These are phyloP conservation scores for Torymus aiolomorphi DNA, from an alignment of 2,888 invertebrate species.

Conservation along the genomic window DNA sequence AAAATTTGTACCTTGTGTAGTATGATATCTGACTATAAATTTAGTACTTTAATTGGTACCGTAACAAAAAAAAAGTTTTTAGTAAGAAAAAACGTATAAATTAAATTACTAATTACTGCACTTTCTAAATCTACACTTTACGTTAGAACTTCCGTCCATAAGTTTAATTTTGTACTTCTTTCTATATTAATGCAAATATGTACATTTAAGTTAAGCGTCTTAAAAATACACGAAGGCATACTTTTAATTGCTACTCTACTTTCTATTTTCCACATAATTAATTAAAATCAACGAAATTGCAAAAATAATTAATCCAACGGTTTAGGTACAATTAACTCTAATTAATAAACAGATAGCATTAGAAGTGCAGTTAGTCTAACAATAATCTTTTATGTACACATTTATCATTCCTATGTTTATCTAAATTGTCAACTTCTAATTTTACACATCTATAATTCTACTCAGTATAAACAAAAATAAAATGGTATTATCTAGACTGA, in stretches of 20 bases:
- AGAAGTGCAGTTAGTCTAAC: constrained; percentile 53
- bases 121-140: constrained; percentile 25
- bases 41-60: constrained; percentile 17
- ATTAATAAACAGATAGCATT: constrained; percentile 50
- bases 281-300: constrained; percentile 40
- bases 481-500: constrained; percentile 20
- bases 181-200: constrained; percentile 33
- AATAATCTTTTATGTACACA: constrained; percentile 40
- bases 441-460: constrained; percentile 50
- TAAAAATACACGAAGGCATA: constrained; percentile 34
- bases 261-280: constrained; percentile 36
- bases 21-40: background rate
- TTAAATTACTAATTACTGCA: constrained; percentile 38
- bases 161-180: constrained; percentile 13
- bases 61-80: constrained; percentile 3
- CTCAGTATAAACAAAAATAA: constrained; percentile 23
- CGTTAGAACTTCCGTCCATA: constrained; percentile 22
- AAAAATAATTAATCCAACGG: constrained; percentile 34
- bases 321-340: constrained; percentile 35
- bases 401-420: constrained; percentile 38
- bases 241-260: constrained; percentile 47
- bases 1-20: background rate
- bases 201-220: constrained; percentile 46
- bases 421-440: constrained; percentile 43
- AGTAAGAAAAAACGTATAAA: background rate